phyloP scores from a whole-genome alignment of 2,113 vertebrate species.

The Heterochromis multidens region DNA sequence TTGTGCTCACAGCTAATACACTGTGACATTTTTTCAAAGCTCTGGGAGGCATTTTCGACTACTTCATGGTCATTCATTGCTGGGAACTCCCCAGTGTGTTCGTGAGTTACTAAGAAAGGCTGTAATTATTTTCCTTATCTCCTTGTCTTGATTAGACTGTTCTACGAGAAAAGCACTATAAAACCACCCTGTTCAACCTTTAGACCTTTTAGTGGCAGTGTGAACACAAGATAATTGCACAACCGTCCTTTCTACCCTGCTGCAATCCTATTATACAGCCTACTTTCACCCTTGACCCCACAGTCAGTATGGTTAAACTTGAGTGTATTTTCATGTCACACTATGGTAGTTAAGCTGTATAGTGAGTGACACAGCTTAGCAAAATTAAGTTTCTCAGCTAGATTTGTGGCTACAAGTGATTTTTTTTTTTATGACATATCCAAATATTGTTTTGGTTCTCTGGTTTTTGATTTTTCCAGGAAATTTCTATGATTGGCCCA shows the following conservation, averaged over 20 bases:
- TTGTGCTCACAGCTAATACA: background rate
- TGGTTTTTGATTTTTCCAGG: background rate
- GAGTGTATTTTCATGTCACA: background rate
- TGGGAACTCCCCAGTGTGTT: background rate
- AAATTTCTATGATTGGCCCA: background rate
- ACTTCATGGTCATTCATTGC: background rate
- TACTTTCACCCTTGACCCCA: slow-evolving; percentile 31
- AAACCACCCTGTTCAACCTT: slow-evolving; percentile 59
- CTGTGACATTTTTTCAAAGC: background rate
- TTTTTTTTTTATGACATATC: background rate
- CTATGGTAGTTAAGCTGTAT: background rate
- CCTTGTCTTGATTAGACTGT: slow-evolving; percentile 25
- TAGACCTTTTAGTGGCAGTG: slow-evolving; percentile 48
- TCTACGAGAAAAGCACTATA: slow-evolving; percentile 11
- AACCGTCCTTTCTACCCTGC: slow-evolving; percentile 9
- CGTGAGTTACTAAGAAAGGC: slow-evolving; percentile 1
- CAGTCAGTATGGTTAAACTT: background rate
- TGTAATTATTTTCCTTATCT: slow-evolving; percentile 41
- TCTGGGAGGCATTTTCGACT: too few species aligned
- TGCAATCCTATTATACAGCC: slow-evolving; percentile 39
- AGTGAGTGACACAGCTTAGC: background rate
- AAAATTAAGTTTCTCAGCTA: background rate
- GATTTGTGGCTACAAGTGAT: background rate
- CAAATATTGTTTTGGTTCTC: background rate
- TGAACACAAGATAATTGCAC: slow-evolving; percentile 21